phyloP scores from a whole-genome alignment of 2,113 vertebrate genomes.

The Scolopax mira region DNA sequence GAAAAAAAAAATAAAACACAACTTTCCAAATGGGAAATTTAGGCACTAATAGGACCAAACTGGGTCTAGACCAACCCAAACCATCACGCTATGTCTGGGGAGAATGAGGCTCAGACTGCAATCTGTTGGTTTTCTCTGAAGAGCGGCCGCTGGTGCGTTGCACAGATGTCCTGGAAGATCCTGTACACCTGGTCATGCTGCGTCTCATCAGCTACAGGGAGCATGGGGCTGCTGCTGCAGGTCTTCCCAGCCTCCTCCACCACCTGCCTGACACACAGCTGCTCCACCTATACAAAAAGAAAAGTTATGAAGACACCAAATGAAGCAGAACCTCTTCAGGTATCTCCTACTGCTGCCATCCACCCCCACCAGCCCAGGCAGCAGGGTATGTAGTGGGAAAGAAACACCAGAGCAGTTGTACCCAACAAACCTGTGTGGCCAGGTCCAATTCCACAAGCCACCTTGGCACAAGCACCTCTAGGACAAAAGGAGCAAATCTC shows the following conservation, averaged over 20 bases:
- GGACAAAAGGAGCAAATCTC: background rate
- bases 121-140: constrained; percentile 92
- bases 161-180: constrained; percentile 75
- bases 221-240: constrained; percentile 33
- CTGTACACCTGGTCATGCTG: constrained; percentile 71
- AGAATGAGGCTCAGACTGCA: constrained; percentile 76
- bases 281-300: constrained; percentile 65
- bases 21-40: background rate
- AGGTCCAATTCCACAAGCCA: background rate
- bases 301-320: background rate
- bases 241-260: constrained; percentile 68
- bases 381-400: background rate
- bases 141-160: constrained; percentile 80
- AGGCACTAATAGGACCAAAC: background rate
- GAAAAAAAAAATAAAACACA: background rate
- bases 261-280: constrained; percentile 71
- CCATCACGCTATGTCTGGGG: fast-evolving
- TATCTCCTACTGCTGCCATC: background rate
- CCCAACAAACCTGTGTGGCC: background rate
- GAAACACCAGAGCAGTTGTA: background rate
- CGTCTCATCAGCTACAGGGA: constrained; percentile 50
- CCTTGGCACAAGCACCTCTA: background rate
- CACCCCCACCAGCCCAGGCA: background rate
- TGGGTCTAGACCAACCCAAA: background rate
- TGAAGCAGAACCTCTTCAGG: fast-evolving